Base-by-base conservation (phyloP, 2,888 invertebrate genomes). In the Spodoptera picta region DNA sequence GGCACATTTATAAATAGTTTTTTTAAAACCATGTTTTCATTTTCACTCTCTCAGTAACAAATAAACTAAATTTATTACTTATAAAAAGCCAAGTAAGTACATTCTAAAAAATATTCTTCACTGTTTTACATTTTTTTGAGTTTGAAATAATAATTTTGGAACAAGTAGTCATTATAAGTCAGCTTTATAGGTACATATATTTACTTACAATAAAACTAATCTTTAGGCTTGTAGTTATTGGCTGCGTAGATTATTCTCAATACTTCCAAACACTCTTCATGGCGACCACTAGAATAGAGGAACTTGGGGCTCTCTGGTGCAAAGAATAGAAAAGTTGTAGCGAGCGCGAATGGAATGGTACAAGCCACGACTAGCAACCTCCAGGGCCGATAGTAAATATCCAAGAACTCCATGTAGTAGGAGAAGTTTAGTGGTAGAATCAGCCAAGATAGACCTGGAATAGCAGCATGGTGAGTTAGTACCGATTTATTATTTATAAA, bases 301-400 rank as follows among this genome's bases (percentile, higher is more conserved):
- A 96, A 98, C 86, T 97, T 97, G 0, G 98, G 98, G 68, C 97
- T 98, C 86, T 98, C 98, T 0, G 97, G 97, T 23, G 96, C 94
- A 50, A 93, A 92, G 3, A 94, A 84, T 12, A 96, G 87, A n/a
- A 96, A 91, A 0, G 96, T 31, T 0, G 96, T 95, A 0, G 96
- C 95, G 0, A 96, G 50, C 0, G 96, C 81, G 75, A 96, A 96
- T 0, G 98, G 96, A 4, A 97, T 49, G 0, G 96, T 95, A 67
- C 97, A 95, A 0, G 96, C 87, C 0, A 97, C 93, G 1, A 98
- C 87, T 55, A 97, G 95, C 7, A 97, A 83, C 7, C 98, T 94
- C 98, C 98, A 98, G 0, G 97, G 96, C 44, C 96, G 95, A 81
- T 96, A 96, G 0, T 86, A 84, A 65, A 97, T 90, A 55, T 90